Percentiles rank a stretch among this genome's conserved stretches.
Conservation (phyloP, 2,888 invertebrate genomes). For the Eupithecia abbreviata region DNA sequence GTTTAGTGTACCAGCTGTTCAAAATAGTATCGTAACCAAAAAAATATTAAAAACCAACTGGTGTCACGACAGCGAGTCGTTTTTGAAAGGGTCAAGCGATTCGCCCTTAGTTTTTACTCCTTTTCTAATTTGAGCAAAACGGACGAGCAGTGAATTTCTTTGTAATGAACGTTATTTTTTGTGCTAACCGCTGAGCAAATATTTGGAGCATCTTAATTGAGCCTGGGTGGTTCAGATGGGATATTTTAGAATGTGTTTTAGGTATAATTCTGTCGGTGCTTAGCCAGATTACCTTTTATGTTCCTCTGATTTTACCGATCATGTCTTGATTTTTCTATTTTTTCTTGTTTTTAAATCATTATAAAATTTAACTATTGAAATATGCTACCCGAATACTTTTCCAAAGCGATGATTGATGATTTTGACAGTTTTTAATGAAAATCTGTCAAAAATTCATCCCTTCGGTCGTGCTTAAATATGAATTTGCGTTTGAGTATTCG, state of each 20-base stretch:
- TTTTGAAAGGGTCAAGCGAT: slow-evolving; percentile 60
- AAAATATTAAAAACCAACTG: slow-evolving; percentile 50
- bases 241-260: neutral
- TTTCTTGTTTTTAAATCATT: neutral
- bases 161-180: slow-evolving; percentile 49
- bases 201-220: slow-evolving; percentile 48
- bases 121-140: slow-evolving; percentile 48
- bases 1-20: slow-evolving; percentile 33
- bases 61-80: slow-evolving; percentile 48
- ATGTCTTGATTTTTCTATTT: too few relatives aligned
- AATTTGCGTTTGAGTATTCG: too few relatives aligned
- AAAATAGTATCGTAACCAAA: slow-evolving; percentile 40
- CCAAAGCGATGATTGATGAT: too few relatives aligned
- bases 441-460: too few relatives aligned
- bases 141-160: slow-evolving; percentile 54
- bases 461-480: too few relatives aligned
- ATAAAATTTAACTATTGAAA: too few relatives aligned
- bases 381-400: too few relatives aligned
- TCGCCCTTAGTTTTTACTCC: slow-evolving; percentile 54
- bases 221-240: neutral
- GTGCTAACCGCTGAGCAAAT: slow-evolving; percentile 41
- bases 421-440: too few relatives aligned
- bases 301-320: neutral
- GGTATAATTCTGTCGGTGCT: neutral
- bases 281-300: neutral